Percentiles rank a stretch among this genome's conserved stretches.
Conservation (phyloP, 2,888 invertebrate species). For the Cosmorhoe ocellata region DNA sequence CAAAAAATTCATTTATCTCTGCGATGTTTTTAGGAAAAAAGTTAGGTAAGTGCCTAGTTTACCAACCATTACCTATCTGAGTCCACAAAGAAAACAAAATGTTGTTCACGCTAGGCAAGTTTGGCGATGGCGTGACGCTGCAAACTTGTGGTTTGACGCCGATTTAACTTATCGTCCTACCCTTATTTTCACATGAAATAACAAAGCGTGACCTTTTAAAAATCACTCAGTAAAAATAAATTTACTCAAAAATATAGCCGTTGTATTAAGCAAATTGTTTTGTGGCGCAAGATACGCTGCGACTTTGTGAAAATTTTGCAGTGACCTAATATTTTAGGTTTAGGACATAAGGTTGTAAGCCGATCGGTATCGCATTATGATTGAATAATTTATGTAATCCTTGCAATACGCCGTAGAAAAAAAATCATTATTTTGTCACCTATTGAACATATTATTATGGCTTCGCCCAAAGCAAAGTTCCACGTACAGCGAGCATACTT, state of each 20-base stretch:
- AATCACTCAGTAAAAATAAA: too few species aligned
- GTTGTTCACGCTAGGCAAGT: slow-evolving; percentile 41
- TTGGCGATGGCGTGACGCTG: slow-evolving; percentile 46
- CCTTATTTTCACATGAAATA: slow-evolving; percentile 36
- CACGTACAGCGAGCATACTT: slow-evolving; percentile 66
- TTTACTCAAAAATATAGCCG: too few species aligned
- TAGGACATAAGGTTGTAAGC: too few species aligned
- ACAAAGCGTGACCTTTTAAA: slow-evolving; percentile 9
- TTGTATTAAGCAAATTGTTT: too few species aligned
- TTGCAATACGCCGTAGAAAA: too few species aligned
- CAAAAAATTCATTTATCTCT: slow-evolving; percentile 18
- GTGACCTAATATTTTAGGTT: too few species aligned
- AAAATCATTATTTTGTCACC: too few species aligned
- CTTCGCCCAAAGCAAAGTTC: slow-evolving; percentile 64
- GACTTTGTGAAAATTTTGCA: too few species aligned
- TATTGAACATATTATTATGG: slow-evolving; percentile 11
- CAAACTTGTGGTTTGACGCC: slow-evolving; percentile 39
- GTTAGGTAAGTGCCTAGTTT: slow-evolving; percentile 37
- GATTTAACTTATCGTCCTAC: slow-evolving; percentile 44
- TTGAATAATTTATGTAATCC: too few species aligned
- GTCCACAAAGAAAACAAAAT: slow-evolving; percentile 47
- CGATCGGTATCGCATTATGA: too few species aligned
- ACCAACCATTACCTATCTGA: slow-evolving; percentile 40
- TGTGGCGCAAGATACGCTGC: too few species aligned
- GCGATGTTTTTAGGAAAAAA: slow-evolving; percentile 6